Evolutionary conservation across 2,797 vertebrate species (phyloP).

Genomic region (Synanceia verrucosa): DNA sequence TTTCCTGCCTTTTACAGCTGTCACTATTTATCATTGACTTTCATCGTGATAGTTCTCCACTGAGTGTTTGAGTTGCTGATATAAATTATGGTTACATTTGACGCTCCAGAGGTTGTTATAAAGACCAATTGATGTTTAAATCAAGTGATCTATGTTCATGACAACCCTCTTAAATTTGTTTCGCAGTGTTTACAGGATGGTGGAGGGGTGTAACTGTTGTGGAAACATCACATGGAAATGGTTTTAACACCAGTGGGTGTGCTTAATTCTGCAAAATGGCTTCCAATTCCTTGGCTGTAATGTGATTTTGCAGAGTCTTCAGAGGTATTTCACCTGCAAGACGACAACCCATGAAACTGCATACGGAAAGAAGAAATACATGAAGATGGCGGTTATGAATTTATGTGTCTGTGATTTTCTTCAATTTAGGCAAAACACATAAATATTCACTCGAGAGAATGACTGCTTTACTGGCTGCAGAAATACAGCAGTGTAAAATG

Average conservation of each 20-base stretch:
- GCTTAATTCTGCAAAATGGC: constrained; percentile 56
- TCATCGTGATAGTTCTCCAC: neutral
- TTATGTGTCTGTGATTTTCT: neutral
- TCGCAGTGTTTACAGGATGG: constrained; percentile 27
- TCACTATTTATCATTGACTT: neutral
- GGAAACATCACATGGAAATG: constrained; percentile 47
- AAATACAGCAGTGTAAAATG: neutral
- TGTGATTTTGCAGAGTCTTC: constrained; percentile 51
- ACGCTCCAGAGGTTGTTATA: constrained; percentile 38
- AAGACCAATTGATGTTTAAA: constrained; percentile 44
- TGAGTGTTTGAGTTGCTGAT: neutral
- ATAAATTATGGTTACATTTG: constrained; percentile 28
- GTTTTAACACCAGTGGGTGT: constrained; percentile 39
- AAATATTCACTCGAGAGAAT: neutral
- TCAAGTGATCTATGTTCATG: constrained; percentile 51
- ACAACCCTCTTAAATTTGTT: constrained; percentile 37
- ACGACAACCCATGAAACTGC: constrained; percentile 38
- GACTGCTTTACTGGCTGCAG: neutral
- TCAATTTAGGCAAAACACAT: neutral
- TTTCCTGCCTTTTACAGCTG: neutral
- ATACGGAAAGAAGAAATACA: constrained; percentile 4
- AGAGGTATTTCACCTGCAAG: constrained; percentile 54
- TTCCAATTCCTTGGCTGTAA: constrained; percentile 54
- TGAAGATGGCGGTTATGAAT: constrained; percentile 8
- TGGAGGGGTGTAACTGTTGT: constrained; percentile 37